Evolutionary conservation across 2,797 vertebrate genomes (phyloP).

Genomic region (Schizopygopsis pylzovi): DNA sequence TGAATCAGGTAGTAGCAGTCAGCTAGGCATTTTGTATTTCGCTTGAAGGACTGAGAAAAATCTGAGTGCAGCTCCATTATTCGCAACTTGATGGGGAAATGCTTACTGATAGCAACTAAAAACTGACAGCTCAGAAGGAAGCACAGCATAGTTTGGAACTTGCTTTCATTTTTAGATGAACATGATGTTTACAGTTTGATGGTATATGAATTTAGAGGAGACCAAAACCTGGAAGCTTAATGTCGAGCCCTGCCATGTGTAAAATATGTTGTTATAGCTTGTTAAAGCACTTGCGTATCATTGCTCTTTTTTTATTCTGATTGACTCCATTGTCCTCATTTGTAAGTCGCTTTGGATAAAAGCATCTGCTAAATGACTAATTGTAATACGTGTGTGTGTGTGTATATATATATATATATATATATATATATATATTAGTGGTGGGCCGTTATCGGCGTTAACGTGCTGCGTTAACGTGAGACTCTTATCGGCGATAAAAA

Average conservation of each 20-base stretch:
- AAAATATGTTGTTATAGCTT: background rate
- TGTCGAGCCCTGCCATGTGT: background rate
- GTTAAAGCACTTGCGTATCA: too few relatives aligned
- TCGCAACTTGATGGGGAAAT: slow-evolving; percentile 78
- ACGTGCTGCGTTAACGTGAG: too few relatives aligned
- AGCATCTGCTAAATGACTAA: too few relatives aligned
- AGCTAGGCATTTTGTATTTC: slow-evolving; percentile 87
- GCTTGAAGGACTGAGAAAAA: slow-evolving; percentile 91
- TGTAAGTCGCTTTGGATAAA: too few relatives aligned
- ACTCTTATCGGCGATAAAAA: too few relatives aligned
- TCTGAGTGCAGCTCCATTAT: slow-evolving; percentile 87
- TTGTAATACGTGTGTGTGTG: too few relatives aligned
- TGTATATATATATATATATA: background rate
- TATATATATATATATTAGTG: background rate
- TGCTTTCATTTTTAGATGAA: slow-evolving; percentile 56
- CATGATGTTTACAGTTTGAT: slow-evolving; percentile 33
- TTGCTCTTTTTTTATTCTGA: too few relatives aligned
- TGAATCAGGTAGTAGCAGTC: slow-evolving; percentile 93
- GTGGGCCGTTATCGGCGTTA: too few relatives aligned
- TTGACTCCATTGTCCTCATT: too few relatives aligned
- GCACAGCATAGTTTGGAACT: slow-evolving; percentile 59
- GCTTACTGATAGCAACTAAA: slow-evolving; percentile 78
- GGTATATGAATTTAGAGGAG: background rate
- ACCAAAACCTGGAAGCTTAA: background rate
- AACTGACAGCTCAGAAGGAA: slow-evolving; percentile 70